These are phyloP conservation scores for Uria lomvia DNA, from an alignment of 2,113 vertebrate species.

Conservation along the genomic window DNA sequence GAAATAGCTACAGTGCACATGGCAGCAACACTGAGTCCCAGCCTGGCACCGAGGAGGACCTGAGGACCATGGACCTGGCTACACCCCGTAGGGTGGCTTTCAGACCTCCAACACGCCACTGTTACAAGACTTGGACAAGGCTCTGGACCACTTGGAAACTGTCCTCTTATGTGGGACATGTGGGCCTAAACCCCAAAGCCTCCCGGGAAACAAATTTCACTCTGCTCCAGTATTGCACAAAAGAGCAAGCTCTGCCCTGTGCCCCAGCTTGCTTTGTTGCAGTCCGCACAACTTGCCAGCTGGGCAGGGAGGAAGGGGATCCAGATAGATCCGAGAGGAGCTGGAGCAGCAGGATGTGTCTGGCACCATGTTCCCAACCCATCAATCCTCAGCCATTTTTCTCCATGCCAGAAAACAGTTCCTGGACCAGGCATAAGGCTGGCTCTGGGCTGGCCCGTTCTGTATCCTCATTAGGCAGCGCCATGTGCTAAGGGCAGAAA, in stretches of 20 bases:
- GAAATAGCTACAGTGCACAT: background rate
- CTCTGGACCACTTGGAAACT: background rate
- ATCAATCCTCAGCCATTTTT: constrained; percentile 52
- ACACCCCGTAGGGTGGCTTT: background rate
- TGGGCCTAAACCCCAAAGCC: background rate
- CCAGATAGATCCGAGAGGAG: background rate
- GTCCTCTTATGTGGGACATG: background rate
- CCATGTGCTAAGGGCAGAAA: constrained; percentile 22
- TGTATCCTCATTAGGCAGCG: background rate
- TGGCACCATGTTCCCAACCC: background rate
- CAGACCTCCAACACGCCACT: background rate
- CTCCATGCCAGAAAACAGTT: constrained; percentile 6
- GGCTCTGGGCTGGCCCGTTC: background rate
- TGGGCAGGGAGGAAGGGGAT: background rate
- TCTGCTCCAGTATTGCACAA: background rate
- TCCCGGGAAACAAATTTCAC: background rate
- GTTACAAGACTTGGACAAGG: background rate
- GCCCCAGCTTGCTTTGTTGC: background rate
- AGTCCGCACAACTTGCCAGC: background rate
- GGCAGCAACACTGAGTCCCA: background rate
- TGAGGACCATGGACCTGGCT: background rate
- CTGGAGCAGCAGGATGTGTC: constrained; percentile 35
- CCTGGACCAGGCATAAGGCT: background rate
- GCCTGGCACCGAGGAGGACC: background rate
- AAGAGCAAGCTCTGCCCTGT: background rate